A percentile compares a stretch with the other conserved stretches of the same genome.
These are phyloP conservation scores for Thamnophis sirtalis DNA, from an alignment of 2,113 vertebrate species.

Conservation along the genomic window DNA sequence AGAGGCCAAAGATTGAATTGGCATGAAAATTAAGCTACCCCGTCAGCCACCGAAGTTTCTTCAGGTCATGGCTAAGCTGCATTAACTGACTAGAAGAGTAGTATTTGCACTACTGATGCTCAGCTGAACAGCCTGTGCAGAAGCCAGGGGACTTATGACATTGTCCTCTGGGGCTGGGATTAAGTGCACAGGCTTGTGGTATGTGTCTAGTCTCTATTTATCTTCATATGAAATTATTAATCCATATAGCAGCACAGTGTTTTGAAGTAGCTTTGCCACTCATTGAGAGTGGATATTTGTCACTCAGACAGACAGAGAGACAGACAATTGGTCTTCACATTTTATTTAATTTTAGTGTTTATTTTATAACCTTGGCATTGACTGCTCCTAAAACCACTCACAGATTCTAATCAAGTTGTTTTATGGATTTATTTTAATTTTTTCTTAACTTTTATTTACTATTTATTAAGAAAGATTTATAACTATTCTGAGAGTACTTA, in stretches of 20 bases:
- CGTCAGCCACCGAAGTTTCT: slow-evolving; percentile 54
- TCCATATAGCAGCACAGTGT: background rate
- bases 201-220: background rate
- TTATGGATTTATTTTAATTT: background rate
- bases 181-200: slow-evolving; percentile 16
- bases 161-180: background rate
- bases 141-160: slow-evolving; percentile 6
- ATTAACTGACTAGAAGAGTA: slow-evolving; percentile 51
- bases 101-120: slow-evolving; percentile 39
- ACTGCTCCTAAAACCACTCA: background rate
- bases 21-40: slow-evolving; percentile 57
- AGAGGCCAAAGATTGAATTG: slow-evolving; percentile 64
- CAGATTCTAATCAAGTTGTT: background rate
- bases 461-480: background rate
- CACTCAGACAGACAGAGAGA: background rate
- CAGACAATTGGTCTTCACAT: background rate
- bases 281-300: background rate
- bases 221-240: slow-evolving; percentile 16
- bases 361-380: background rate
- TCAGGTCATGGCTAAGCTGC: slow-evolving; percentile 57
- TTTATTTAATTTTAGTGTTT: background rate
- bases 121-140: background rate
- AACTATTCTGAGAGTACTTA: background rate
- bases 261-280: background rate
- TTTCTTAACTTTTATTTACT: background rate